Evolutionary conservation across 2,113 vertebrate species (phyloP), one percentile per base, ranked within the genome.

Genomic region (Pteruthius melanotis): DNA sequence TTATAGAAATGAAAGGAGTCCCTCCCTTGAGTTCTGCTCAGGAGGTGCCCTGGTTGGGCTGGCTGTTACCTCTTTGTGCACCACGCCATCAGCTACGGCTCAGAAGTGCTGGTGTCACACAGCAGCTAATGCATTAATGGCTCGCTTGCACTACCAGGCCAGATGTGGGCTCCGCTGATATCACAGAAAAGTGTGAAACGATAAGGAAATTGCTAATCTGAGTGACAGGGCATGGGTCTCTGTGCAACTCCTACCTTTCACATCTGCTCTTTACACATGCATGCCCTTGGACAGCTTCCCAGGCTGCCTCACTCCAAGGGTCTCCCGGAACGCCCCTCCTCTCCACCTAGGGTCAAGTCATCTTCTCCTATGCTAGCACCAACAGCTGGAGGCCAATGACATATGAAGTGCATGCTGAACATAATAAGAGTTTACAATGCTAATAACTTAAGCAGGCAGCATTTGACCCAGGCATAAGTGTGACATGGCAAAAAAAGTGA

Each of bases 341-440:
- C 68, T 75, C 66, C 92, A 88, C 76, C 92, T 45, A 56, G 60
- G 90, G 93, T 94, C 94, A 89, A 93, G 66, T 44, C 30, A 1
- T 83, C 79, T 68, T 66, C 93, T 70, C 75, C 90, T 70, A 10
- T 0, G 3, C 85, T 26, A 88, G 83, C 95, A 86, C 79, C 90
- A 87, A 27, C 95, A 96, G 92, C 94, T 95, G 95, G 76, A 94
- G 85, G 79, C 68, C 95, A 96, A 93, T 92, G 95, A 90, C 92
- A 94, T 47, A 75, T 89, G 94, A 96, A 97, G 83, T 83, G 86
- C 89, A 87, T 4, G 47, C 72, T 3, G 14, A 89, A 92, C 69
- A 60, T 90, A 96, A 91, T 80, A 89, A 83, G 94, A 79, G 89
- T 93, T 97, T 95, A 89, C 94, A 97, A 91, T 91, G 90, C 93